Evolutionary conservation across 2,888 invertebrate species (phyloP).

Genomic region (Yponomeuta evonymella): DNA sequence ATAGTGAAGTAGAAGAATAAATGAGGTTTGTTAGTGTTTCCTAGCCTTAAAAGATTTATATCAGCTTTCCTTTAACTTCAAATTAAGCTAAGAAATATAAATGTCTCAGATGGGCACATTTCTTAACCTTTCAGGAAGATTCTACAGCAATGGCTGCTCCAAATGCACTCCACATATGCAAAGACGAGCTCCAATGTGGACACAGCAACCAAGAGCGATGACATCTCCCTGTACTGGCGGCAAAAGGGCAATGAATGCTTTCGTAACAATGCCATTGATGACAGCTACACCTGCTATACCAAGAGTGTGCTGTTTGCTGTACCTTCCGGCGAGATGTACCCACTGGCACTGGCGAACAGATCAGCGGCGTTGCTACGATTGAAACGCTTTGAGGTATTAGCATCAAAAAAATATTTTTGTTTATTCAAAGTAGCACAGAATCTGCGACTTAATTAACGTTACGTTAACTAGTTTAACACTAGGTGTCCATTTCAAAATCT

Average conservation of each 20-base stretch:
- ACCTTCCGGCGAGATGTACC: slow-evolving; percentile 71
- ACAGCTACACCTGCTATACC: slow-evolving; percentile 77
- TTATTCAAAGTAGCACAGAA: too few relatives aligned
- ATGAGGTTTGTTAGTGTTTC: too few relatives aligned
- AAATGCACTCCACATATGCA: slow-evolving; percentile 51
- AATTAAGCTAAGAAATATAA: neutral
- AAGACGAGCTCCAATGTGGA: slow-evolving; percentile 41
- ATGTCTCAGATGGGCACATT: neutral
- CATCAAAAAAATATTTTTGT: too few relatives aligned
- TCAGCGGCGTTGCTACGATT: slow-evolving; percentile 80
- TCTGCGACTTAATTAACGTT: too few relatives aligned
- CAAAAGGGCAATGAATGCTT: slow-evolving; percentile 78
- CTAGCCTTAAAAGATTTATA: too few relatives aligned
- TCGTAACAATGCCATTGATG: slow-evolving; percentile 62
- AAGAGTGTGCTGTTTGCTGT: slow-evolving; percentile 78
- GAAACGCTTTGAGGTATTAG: slow-evolving; percentile 74
- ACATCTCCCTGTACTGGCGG: slow-evolving; percentile 54
- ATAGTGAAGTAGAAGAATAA: too few relatives aligned
- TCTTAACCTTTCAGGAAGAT: slow-evolving; percentile 29
- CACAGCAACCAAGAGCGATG: slow-evolving; percentile 53
- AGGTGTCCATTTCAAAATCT: too few relatives aligned
- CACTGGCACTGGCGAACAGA: slow-evolving; percentile 81
- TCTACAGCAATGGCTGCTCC: slow-evolving; percentile 52
- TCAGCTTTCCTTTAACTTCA: neutral
- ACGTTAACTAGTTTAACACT: too few relatives aligned